Evolutionary conservation across 2,113 vertebrate species (phyloP).

Genomic region (Boleophthalmus pectinirostris): DNA sequence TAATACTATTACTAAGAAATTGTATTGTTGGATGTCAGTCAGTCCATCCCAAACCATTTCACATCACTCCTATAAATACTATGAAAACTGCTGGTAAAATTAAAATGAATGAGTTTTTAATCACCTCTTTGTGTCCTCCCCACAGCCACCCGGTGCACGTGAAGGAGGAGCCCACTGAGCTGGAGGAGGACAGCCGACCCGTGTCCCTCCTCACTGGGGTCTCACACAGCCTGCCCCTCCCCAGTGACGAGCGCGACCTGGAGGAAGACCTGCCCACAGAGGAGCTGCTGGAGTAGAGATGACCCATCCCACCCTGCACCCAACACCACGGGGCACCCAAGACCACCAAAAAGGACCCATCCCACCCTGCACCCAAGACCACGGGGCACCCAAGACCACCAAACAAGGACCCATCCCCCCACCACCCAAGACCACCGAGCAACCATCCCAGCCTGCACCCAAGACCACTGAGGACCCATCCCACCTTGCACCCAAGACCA

Average conservation of each 20-base stretch:
- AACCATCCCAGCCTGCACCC: not conserved
- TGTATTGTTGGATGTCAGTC: not conserved
- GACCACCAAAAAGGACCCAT: not conserved
- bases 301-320: not conserved
- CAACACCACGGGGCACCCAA: not conserved
- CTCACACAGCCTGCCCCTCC: conserved; percentile 86
- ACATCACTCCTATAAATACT: not conserved
- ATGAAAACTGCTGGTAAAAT: not conserved
- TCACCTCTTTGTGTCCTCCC: not conserved
- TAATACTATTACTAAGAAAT: not conserved
- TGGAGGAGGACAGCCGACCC: conserved; percentile 89
- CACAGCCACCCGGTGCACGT: conserved; percentile 91
- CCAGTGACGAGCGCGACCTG: conserved; percentile 90
- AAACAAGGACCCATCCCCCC: not conserved
- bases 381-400: not conserved
- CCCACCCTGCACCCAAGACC: not conserved
- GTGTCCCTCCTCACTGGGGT: conserved; percentile 84
- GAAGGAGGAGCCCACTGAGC: conserved; percentile 95
- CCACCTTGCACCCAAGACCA: not conserved
- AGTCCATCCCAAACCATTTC: not conserved
- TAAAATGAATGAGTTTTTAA: not conserved
- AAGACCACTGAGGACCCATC: not conserved
- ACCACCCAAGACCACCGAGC: not conserved
- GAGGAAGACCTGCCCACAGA: conserved; percentile 94
- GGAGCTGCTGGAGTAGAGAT: conserved; percentile 92